A percentile compares a stretch with the other conserved stretches of the same genome.
Conservation (phyloP, 1,140 invertebrate species). For the Lineus longissimus region DNA sequence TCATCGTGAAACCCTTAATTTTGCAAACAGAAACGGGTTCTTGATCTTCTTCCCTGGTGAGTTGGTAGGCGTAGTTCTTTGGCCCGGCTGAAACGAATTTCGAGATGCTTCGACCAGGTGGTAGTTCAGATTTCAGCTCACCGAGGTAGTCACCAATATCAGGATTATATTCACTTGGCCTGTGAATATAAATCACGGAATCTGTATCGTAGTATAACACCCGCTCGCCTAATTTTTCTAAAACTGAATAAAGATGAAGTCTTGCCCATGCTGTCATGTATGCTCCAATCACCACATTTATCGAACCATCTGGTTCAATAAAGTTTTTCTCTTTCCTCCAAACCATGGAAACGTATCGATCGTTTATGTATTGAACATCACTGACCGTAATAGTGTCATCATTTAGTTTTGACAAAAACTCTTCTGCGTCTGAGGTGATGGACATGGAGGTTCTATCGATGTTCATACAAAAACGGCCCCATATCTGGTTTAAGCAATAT, state of each 20-base stretch:
- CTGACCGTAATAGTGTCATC: conserved; percentile 20
- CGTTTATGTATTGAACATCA: conserved; percentile 20
- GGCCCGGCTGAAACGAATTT: conserved; percentile 3
- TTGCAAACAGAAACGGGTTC: background rate
- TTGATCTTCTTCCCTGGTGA: background rate
- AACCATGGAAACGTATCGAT: conserved; percentile 16
- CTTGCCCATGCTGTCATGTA: conserved; percentile 51
- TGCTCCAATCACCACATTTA: conserved; percentile 45
- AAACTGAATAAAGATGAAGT: conserved; percentile 42
- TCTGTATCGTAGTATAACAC: conserved; percentile 55
- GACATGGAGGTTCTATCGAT: conserved; percentile 30
- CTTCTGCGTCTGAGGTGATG: conserved; percentile 25
- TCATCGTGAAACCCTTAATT: background rate
- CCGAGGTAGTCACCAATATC: conserved; percentile 35
- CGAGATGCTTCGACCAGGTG: background rate
- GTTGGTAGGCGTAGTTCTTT: conserved; percentile 1
- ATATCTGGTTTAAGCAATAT: conserved; percentile 30
- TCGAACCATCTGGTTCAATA: conserved; percentile 12
- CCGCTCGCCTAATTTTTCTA: conserved; percentile 37
- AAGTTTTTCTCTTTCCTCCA: conserved; percentile 7
- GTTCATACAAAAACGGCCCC: conserved; percentile 30
- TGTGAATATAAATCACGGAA: conserved; percentile 32
- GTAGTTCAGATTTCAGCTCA: conserved; percentile 34
- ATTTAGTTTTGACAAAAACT: conserved; percentile 35
- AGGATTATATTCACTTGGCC: conserved; percentile 20